Conservation (phyloP, 2,797 vertebrate genomes). For the Fundulus diaphanus region DNA sequence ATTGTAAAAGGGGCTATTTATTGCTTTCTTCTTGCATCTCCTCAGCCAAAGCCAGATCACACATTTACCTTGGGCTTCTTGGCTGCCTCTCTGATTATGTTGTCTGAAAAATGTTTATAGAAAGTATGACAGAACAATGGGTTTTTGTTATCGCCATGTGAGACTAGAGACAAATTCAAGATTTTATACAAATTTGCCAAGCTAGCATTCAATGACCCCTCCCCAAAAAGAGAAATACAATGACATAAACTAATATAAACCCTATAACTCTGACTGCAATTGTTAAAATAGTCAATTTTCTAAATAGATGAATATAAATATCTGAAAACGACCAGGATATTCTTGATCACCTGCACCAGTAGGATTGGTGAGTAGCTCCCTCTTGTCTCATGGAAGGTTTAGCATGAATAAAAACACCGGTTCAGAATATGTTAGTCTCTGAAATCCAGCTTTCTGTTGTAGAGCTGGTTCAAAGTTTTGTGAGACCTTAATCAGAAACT, state of each 20-base stretch:
- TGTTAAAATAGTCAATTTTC: no score
- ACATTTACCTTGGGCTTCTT: neutral
- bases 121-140: neutral
- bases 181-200: neutral
- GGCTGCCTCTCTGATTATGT: neutral
- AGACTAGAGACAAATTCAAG: neutral
- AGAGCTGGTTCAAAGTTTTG: no score
- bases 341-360: neutral
- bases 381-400: no score
- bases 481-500: no score
- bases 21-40: neutral
- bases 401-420: no score
- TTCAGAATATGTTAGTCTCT: no score
- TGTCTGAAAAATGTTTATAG: neutral
- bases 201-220: neutral
- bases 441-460: no score
- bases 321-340: neutral
- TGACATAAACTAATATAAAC: no score
- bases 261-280: no score
- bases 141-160: neutral
- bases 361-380: no score
- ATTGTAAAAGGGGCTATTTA: neutral
- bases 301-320: neutral
- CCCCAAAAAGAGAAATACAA: neutral
- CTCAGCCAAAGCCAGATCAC: neutral